Evolutionary conservation across 2,113 vertebrate species (phyloP).

Genomic region (Pseudonaja textilis): DNA sequence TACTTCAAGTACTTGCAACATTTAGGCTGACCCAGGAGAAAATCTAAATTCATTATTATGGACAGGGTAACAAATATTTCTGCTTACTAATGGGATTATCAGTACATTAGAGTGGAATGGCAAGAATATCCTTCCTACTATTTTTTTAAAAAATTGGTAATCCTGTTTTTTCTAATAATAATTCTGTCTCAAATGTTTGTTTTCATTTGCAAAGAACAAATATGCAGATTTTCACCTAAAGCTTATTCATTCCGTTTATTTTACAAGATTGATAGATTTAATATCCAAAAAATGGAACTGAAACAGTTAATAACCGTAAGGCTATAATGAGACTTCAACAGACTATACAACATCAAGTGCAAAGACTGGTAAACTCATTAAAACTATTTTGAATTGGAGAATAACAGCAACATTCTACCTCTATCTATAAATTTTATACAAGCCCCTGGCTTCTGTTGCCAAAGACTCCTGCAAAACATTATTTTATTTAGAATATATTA

Average conservation of each 20-base stretch:
- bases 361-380: not conserved
- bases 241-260: not conserved
- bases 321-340: not conserved
- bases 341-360: not conserved
- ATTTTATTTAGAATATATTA: not conserved
- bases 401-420: not conserved
- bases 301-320: not conserved
- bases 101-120: not conserved
- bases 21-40: not conserved
- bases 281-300: not conserved
- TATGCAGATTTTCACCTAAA: not conserved
- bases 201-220: not conserved
- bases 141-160: not conserved
- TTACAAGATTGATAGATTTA: not conserved
- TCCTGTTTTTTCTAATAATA: not conserved
- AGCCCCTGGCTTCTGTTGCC: not conserved
- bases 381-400: not conserved
- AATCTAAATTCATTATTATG: not conserved
- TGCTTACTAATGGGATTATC: not conserved
- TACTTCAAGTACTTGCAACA: not conserved
- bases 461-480: not conserved
- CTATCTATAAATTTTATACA: not conserved
- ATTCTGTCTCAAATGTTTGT: not conserved
- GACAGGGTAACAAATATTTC: not conserved
- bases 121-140: not conserved